Percentiles rank a stretch among this genome's conserved stretches.
These are phyloP conservation scores for Mus spretus DNA, from an alignment of 2,797 vertebrate species.

Conservation along the genomic window DNA sequence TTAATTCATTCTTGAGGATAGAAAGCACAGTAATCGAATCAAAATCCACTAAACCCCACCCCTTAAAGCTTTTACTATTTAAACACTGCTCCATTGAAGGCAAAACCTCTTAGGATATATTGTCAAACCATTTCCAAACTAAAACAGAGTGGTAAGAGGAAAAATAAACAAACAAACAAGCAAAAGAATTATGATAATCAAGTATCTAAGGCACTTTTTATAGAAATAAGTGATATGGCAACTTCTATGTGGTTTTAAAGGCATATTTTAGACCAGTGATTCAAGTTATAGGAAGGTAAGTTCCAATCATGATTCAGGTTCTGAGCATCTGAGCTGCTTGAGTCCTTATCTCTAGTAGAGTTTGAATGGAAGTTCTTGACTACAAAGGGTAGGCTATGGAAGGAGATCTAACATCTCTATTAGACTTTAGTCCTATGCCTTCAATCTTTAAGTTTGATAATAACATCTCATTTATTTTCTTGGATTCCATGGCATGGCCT, in stretches of 20 bases:
- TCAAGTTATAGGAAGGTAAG: not conserved
- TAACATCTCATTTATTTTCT: not conserved
- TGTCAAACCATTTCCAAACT: not conserved
- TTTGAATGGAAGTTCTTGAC: not conserved
- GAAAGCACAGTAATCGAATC: not conserved
- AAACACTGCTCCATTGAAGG: not conserved
- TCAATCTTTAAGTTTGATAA: conserved; percentile 8
- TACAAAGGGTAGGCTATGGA: not conserved
- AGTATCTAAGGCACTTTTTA: not conserved
- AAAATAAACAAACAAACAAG: not conserved
- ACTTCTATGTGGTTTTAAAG: not conserved
- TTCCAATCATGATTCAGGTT: not conserved
- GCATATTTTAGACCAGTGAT: not conserved
- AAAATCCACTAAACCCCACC: not conserved
- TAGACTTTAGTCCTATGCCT: not conserved
- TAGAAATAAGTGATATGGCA: not conserved
- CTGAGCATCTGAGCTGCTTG: not conserved
- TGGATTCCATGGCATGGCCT: not conserved
- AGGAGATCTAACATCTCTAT: not conserved
- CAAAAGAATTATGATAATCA: not conserved
- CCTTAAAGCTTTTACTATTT: not conserved
- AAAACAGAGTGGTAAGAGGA: not conserved
- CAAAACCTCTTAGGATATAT: not conserved
- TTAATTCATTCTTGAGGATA: not conserved
- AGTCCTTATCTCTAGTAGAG: not conserved